Conservation (phyloP, 2,888 invertebrate genomes). For the Deilephila elpenor region DNA sequence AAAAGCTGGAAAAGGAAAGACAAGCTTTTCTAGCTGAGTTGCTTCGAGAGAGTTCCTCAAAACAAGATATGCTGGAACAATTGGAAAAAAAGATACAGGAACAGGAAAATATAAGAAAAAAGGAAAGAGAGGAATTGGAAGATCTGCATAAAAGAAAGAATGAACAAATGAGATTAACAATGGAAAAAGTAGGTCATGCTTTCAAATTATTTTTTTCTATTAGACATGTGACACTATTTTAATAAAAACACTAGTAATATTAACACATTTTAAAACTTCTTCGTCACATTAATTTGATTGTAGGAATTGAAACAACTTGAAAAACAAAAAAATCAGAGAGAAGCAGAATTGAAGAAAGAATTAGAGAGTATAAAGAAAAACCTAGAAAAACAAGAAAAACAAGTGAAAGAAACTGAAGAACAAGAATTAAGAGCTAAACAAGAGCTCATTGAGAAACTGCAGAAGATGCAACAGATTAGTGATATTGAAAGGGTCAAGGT, state of each 20-base stretch:
- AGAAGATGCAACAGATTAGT: constrained; percentile 69
- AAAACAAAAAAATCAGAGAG: constrained; percentile 66
- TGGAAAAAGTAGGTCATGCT: constrained; percentile 69
- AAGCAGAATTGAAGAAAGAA: constrained; percentile 68
- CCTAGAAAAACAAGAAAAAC: constrained; percentile 67
- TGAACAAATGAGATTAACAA: constrained; percentile 69
- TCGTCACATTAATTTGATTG: constrained; percentile 21
- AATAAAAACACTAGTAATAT: too few species aligned
- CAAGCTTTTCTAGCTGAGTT: constrained; percentile 78
- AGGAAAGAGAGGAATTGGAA: constrained; percentile 72
- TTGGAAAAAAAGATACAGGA: constrained; percentile 77
- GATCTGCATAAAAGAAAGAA: constrained; percentile 67
- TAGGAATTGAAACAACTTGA: constrained; percentile 71
- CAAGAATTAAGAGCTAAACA: constrained; percentile 66
- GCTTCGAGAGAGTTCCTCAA: constrained; percentile 78
- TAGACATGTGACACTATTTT: too few species aligned
- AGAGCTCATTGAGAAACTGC: constrained; percentile 63
- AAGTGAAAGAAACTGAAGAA: constrained; percentile 72
- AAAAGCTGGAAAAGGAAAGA: constrained; percentile 78
- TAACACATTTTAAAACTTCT: too few species aligned
- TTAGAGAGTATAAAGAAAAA: constrained; percentile 67
- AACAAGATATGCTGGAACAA: constrained; percentile 79
- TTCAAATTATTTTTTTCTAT: too few species aligned
- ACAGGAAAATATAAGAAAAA: constrained; percentile 74
- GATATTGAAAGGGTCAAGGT: constrained; percentile 70